Percentiles rank a stretch among this genome's conserved stretches.
phyloP scores from a whole-genome alignment of 2,888 invertebrate genomes.

The Allacma fusca region DNA sequence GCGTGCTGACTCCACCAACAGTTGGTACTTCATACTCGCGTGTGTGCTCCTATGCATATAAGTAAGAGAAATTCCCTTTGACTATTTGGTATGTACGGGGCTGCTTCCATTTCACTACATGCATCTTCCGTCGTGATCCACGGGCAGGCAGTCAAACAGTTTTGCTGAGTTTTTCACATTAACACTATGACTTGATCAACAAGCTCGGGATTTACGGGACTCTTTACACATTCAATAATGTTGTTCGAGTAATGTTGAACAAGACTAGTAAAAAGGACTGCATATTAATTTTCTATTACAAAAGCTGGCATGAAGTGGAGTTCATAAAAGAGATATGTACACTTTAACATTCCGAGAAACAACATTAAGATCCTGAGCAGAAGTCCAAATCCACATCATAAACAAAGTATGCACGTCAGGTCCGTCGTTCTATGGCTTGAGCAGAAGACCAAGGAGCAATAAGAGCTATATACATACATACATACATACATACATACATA shows the following conservation, averaged over 20 bases:
- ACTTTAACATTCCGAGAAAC: neutral
- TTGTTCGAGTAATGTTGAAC: neutral
- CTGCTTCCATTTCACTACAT: neutral
- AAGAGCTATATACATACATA: too few relatives aligned
- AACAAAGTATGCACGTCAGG: neutral
- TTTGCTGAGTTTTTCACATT: neutral
- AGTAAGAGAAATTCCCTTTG: neutral
- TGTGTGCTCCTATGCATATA: too few relatives aligned
- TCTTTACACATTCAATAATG: neutral
- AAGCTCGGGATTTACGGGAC: slow-evolving; percentile 26
- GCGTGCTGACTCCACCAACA: neutral
- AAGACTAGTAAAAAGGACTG: neutral
- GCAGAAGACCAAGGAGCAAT: too few relatives aligned
- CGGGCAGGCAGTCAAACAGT: neutral
- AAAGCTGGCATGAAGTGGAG: neutral
- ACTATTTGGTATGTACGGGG: too few relatives aligned
- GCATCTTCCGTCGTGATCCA: neutral
- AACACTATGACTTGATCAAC: slow-evolving; percentile 30
- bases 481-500: too few relatives aligned
- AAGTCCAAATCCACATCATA: neutral
- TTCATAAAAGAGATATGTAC: neutral
- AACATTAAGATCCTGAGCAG: neutral
- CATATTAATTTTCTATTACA: neutral
- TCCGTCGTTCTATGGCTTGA: neutral
- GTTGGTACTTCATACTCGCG: neutral